Percentiles rank a stretch among this genome's conserved stretches.
These are phyloP conservation scores for Neostethus bicornis DNA, from an alignment of 2,797 vertebrate species.

Conservation along the genomic window DNA sequence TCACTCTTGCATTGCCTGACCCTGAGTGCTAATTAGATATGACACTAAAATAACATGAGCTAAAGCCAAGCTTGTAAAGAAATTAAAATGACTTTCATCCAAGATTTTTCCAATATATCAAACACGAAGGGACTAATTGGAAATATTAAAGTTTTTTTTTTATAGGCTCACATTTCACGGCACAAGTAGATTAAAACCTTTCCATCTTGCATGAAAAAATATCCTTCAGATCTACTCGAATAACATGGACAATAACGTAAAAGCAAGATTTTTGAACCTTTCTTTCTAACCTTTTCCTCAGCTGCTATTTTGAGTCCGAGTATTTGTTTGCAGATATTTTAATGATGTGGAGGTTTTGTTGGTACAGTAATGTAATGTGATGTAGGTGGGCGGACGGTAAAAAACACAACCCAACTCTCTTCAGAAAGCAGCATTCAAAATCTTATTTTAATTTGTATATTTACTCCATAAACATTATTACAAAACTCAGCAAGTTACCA, in stretches of 20 bases:
- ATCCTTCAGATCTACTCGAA: slow-evolving; percentile 9
- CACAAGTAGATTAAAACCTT: slow-evolving; percentile 15
- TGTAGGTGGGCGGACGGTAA: slow-evolving; percentile 41
- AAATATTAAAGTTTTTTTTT: slow-evolving; percentile 45
- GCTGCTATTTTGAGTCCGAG: slow-evolving; percentile 17
- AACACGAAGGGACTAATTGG: slow-evolving; percentile 56
- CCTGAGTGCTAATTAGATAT: slow-evolving; percentile 79
- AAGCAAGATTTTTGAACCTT: slow-evolving; percentile 10
- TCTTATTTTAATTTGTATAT: slow-evolving; percentile 99
- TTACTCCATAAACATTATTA: slow-evolving; percentile 99
- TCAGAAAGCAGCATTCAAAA: slow-evolving; percentile 97
- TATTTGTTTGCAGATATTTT: slow-evolving; percentile 11
- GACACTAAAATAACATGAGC: slow-evolving; percentile 79
- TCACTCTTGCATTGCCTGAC: slow-evolving; percentile 75
- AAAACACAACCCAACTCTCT: slow-evolving; percentile 79
- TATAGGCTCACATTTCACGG: slow-evolving; percentile 28
- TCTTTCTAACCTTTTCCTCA: not conserved
- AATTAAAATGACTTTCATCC: slow-evolving; percentile 68
- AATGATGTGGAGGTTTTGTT: slow-evolving; percentile 1
- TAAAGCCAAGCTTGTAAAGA: slow-evolving; percentile 62
- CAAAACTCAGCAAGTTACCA: slow-evolving; percentile 99
- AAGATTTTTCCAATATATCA: slow-evolving; percentile 51
- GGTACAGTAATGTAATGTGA: slow-evolving; percentile 8
- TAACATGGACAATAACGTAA: slow-evolving; percentile 1
- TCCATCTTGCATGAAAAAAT: slow-evolving; percentile 7